Evolutionary conservation across 2,797 vertebrate species (phyloP), one percentile per base, ranked within the genome.

Genomic region (Limnodromus scolopaceus): DNA sequence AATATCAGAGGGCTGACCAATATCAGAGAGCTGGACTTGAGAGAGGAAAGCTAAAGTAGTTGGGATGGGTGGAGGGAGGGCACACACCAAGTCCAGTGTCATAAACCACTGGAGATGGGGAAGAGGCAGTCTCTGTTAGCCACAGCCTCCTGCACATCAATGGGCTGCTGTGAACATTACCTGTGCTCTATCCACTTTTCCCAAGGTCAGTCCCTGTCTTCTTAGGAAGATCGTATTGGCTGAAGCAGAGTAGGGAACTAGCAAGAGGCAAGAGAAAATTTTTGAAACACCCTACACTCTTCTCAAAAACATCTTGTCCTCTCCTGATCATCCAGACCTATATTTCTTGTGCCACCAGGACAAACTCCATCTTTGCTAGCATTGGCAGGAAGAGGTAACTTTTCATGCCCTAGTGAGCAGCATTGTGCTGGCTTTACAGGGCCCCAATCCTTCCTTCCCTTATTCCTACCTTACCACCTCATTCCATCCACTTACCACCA

Each of bases 361-460:
- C 30, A 60, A 91, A 38, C 13, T 10, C 15, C 17, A n/a, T 17
- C 16, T 64, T 71, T 75, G 5, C 53, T 60, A 60, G 6, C 16
- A 4, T 10, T 41, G 5, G 13, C 15, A 57, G 36, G 22, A 77
- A 28, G 14, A 84, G 55, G 7, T 15, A 84, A 43, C 3, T 45
- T 51, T 38, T 8, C 32, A 79, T 38, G 11, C 6, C 16, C 18
- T 46, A 12, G 6, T 30, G 36, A 64, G 19, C 6, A 91, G 14
- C 19, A 39, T 2, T 36, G 20, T 32, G 22, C 20, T 34, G 46
- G 23, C 30, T 79, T 63, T 82, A 9, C 45, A 24, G 24, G 12
- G 32, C 3, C 5, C 4, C 32, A 70, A 14, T 2, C 10, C 1
- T 36, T 60, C 18, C 20, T 13, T 36, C 49, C 25, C 2, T 4